Evolutionary conservation across 1,140 invertebrate genomes (phyloP).

Genomic region (Eriosoma lanigerum): DNA sequence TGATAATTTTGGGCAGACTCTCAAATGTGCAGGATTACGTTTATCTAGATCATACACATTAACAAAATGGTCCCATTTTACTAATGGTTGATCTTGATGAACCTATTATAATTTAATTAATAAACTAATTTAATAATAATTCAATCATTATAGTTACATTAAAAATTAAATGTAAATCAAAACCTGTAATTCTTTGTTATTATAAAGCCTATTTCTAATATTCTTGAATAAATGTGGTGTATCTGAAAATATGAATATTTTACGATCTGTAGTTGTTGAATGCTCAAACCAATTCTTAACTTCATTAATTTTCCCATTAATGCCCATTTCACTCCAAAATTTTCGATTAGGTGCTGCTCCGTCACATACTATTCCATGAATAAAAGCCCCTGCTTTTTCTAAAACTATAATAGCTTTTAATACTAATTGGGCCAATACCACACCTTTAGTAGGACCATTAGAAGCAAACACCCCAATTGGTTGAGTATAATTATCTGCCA

Average conservation of each 20-base stretch:
- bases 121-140: too few species aligned
- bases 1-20: neutral
- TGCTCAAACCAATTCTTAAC: conserved; percentile 5
- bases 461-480: neutral
- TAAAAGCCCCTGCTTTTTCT: neutral
- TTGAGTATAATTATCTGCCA: neutral
- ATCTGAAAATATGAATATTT: neutral
- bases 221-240: neutral
- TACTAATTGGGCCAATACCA: neutral
- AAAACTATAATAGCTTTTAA: neutral
- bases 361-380: neutral
- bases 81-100: neutral
- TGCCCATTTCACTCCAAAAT: neutral
- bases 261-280: neutral
- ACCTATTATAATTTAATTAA: neutral
- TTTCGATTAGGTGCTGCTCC: neutral
- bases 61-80: neutral
- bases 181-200: neutral
- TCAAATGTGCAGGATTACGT: neutral
- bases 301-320: neutral
- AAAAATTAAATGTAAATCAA: neutral
- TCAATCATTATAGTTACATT: too few species aligned
- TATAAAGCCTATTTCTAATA: neutral
- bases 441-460: neutral
- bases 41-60: neutral